Percentiles rank a stretch among this genome's conserved stretches.
phyloP scores from a whole-genome alignment of 2,888 invertebrate genomes.

The Athalia circularis region DNA sequence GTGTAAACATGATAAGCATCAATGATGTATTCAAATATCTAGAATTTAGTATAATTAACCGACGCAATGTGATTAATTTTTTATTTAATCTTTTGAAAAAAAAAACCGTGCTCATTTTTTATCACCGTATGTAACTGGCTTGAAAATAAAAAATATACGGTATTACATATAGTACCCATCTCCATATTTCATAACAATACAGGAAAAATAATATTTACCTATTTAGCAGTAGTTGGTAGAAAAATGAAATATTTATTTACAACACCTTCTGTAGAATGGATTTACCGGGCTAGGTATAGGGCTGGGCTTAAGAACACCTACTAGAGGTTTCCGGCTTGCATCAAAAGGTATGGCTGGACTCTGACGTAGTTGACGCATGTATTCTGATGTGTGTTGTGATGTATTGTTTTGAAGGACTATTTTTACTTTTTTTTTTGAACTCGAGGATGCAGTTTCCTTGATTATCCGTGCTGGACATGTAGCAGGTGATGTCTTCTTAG shows the following conservation, averaged over 20 bases:
- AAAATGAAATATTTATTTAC: constrained; percentile 54
- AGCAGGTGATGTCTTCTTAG: constrained; percentile 41
- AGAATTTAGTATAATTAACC: constrained; percentile 13
- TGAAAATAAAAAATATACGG: constrained; percentile 10
- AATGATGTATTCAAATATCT: neutral
- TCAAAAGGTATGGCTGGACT: constrained; percentile 88
- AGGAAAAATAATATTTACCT: constrained; percentile 13
- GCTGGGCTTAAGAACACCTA: constrained; percentile 84
- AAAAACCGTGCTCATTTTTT: neutral
- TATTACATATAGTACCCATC: neutral
- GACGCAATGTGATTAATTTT: neutral
- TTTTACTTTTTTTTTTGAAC: constrained; percentile 81
- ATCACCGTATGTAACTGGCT: constrained; percentile 10
- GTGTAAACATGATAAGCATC: neutral
- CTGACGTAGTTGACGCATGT: constrained; percentile 81
- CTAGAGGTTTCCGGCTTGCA: constrained; percentile 80
- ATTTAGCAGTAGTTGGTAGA: neutral
- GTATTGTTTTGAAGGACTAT: constrained; percentile 83
- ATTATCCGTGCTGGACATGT: constrained; percentile 2
- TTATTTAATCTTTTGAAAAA: neutral
- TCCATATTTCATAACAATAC: neutral
- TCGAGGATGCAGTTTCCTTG: constrained; percentile 48
- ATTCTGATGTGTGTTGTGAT: constrained; percentile 84
- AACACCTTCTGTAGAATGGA: constrained; percentile 83
- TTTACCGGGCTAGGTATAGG: constrained; percentile 84